phyloP scores from a whole-genome alignment of 2,888 invertebrate species.

The Allolobophora icterica region DNA sequence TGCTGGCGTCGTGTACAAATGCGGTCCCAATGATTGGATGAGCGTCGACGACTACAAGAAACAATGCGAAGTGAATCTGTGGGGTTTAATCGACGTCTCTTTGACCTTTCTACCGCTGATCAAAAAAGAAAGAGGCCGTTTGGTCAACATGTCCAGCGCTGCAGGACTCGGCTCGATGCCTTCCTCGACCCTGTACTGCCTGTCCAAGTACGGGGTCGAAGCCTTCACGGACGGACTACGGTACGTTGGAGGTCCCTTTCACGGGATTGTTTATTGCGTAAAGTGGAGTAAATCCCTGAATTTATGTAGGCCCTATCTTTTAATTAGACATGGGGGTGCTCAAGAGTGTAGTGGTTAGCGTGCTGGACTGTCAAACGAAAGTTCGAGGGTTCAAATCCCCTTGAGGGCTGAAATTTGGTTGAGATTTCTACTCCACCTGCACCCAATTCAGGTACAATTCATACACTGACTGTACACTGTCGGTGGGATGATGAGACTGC shows the following conservation, averaged over 20 bases:
- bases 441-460: no score
- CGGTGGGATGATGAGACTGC: no score
- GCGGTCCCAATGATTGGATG: conserved; percentile 41
- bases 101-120: conserved; percentile 54
- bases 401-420: no score
- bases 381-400: no score
- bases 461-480: no score
- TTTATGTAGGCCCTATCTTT: no score
- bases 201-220: conserved; percentile 56
- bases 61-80: conserved; percentile 54
- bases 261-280: background rate
- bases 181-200: conserved; percentile 49
- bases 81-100: conserved; percentile 59
- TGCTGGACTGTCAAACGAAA: no score
- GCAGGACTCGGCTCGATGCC: conserved; percentile 49
- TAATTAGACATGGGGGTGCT: no score
- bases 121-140: conserved; percentile 51
- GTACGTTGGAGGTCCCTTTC: conserved; percentile 43
- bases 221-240: conserved; percentile 55
- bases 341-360: no score
- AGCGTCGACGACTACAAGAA: conserved; percentile 42
- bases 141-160: conserved; percentile 55
- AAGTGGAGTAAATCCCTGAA: no score
- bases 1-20: conserved; percentile 53
- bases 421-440: no score